A percentile compares a stretch with the other conserved stretches of the same genome.
Evolutionary conservation across 1,140 invertebrate species (phyloP).

Genomic region (Aphidius ervi): DNA sequence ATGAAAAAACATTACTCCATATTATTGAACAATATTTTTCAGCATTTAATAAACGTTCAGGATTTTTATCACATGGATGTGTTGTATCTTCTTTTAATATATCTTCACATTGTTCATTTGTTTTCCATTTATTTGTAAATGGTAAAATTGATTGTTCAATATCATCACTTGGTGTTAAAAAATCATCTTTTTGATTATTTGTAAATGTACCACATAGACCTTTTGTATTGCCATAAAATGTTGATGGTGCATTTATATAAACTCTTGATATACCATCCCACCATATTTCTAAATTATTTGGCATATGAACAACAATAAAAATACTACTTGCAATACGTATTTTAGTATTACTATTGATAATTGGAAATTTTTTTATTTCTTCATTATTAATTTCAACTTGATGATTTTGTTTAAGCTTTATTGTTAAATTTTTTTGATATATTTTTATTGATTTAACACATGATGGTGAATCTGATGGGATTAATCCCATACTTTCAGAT

Average conservation of each 20-base stretch:
- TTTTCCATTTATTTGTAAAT: constrained; percentile 89
- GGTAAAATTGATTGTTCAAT: constrained; percentile 68
- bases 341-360: constrained; percentile 55
- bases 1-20: constrained; percentile 65
- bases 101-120: constrained; percentile 65
- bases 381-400: constrained; percentile 66
- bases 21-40: constrained; percentile 68
- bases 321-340: constrained; percentile 73
- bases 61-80: constrained; percentile 68
- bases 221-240: constrained; percentile 59
- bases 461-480: constrained; percentile 60
- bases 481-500: constrained; percentile 69
- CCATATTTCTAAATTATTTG: constrained; percentile 73
- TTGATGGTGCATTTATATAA: constrained; percentile 74
- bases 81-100: constrained; percentile 53
- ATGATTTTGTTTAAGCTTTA: constrained; percentile 71
- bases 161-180: constrained; percentile 80
- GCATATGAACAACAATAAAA: constrained; percentile 67
- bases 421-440: constrained; percentile 43
- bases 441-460: constrained; percentile 80
- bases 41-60: constrained; percentile 64
- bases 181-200: constrained; percentile 82
- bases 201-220: constrained; percentile 89
- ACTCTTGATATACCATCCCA: constrained; percentile 80
- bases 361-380: constrained; percentile 65